Percentiles rank a stretch among this genome's conserved stretches.
These are phyloP conservation scores for Todiramphus saurophagus DNA, from an alignment of 2,113 vertebrate species.

Conservation along the genomic window DNA sequence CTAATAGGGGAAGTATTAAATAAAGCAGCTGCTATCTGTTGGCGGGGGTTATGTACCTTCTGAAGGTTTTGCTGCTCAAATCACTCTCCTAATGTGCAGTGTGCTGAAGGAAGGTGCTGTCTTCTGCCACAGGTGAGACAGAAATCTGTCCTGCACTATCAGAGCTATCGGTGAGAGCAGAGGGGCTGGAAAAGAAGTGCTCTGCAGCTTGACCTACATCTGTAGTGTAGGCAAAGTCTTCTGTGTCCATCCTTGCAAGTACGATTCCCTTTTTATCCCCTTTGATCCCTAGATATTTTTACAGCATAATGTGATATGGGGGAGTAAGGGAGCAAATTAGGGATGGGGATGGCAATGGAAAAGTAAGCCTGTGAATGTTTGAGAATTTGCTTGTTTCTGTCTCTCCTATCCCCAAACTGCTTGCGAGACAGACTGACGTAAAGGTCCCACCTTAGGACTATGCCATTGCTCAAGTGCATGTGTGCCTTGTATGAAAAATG, in stretches of 20 bases:
- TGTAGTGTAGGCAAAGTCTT: background rate
- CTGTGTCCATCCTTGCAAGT: background rate
- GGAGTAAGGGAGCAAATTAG: background rate
- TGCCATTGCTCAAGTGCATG: background rate
- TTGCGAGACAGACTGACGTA: background rate
- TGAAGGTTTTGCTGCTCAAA: background rate
- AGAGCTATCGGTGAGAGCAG: background rate
- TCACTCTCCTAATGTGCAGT: rapidly evolving
- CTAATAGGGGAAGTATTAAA: background rate
- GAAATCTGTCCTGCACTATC: background rate
- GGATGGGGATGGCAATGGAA: background rate
- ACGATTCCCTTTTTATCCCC: background rate
- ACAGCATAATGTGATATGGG: background rate
- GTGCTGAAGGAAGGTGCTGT: background rate
- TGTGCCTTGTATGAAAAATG: background rate
- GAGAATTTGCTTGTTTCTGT: background rate
- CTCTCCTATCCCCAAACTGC: background rate
- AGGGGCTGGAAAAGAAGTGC: background rate
- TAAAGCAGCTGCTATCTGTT: background rate
- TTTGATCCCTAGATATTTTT: background rate
- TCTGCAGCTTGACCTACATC: background rate
- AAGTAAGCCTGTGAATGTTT: background rate
- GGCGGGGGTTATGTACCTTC: background rate
- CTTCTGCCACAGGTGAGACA: background rate
- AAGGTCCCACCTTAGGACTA: background rate